Base-by-base conservation (phyloP, 2,888 invertebrate species). In the Keiferia lycopersicella region DNA sequence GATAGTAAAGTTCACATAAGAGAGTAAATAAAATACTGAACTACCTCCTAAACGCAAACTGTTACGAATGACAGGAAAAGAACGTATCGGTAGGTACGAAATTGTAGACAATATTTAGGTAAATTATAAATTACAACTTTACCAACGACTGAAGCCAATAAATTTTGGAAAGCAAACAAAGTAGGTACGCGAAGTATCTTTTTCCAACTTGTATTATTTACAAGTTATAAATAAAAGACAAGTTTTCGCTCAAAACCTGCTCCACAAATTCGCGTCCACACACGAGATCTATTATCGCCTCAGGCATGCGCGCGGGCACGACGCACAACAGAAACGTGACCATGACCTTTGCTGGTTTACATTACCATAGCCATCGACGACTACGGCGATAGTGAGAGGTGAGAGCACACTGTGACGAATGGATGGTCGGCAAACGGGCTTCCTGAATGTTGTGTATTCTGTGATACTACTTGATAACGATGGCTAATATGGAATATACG, bases 271-370 rank as follows among this genome's bases (percentile, higher is more conserved):
- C 30, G 30, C 58, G 39, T 39, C n/a, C 26, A 58, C 18, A 58
- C 39, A 20, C 38, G 58, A 58, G 39, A 26, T 39, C 39, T 39
- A 58, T 39, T 58, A 58, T 16, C 26, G 45, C 45, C 60, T 45
- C 60, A 22, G 12, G 20, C n/a, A 41, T n/a, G 30, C 53, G 53
- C 53, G 7, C n/a, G 56, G 34, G 56, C 56, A 34, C 30, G 45
- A 30, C 56, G 56, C 56, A 56, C 26, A 60, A 60, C 45, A 60
- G 45, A 60, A n/a, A 11, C 30, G 53, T 22, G 34, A 62, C 62
- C 62, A 39, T 62, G 62, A 62, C 62, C 53, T 62, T 62, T 22
- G 39, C 39, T 38, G 26, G 56, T 62, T 53, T 62, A 51, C 53
- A 61, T 61, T 51, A 50, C 38, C 53, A 61, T 34, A 61, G 34